Evolutionary conservation across 2,888 invertebrate species (phyloP).

Genomic region (Drosophila suboccidentalis): DNA sequence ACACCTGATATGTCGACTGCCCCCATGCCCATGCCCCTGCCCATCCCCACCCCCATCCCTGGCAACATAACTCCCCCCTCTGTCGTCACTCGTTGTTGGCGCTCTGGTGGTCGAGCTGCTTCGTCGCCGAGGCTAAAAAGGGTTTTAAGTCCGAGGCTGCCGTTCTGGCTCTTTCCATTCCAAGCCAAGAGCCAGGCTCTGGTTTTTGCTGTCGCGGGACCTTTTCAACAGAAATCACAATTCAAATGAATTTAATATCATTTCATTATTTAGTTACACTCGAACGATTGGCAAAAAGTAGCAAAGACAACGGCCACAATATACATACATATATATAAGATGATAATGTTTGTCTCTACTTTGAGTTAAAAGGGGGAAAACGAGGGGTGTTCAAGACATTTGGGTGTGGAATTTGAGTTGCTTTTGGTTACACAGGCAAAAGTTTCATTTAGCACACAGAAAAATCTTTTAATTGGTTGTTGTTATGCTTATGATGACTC

Average conservation of each 20-base stretch:
- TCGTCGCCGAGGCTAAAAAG: constrained; percentile 59
- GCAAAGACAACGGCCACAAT: constrained; percentile 34
- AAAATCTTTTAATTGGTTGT: constrained; percentile 79
- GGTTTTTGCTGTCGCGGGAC: constrained; percentile 33
- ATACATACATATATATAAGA: background rate
- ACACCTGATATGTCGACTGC: constrained; percentile 83
- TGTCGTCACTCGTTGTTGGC: constrained; percentile 24
- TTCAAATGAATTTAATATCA: constrained; percentile 85
- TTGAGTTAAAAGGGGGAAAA: background rate
- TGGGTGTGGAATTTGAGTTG: constrained; percentile 68
- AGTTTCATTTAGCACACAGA: constrained; percentile 57
- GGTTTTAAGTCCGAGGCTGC: constrained; percentile 59
- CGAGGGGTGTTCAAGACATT: constrained; percentile 1
- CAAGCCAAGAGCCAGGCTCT: no score
- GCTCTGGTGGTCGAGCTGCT: constrained; percentile 68
- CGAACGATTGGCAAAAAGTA: constrained; percentile 80
- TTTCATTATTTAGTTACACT: constrained; percentile 85
- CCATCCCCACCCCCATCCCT: constrained; percentile 3
- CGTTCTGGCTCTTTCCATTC: constrained; percentile 20
- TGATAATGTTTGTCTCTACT: constrained; percentile 6
- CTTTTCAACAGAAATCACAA: constrained; percentile 85
- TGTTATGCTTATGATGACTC: constrained; percentile 66
- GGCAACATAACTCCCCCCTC: background rate
- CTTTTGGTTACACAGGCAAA: constrained; percentile 66
- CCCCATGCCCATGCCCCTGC: background rate